phyloP scores from a whole-genome alignment of 1,140 invertebrate genomes.

The Sinonovacula constricta region DNA sequence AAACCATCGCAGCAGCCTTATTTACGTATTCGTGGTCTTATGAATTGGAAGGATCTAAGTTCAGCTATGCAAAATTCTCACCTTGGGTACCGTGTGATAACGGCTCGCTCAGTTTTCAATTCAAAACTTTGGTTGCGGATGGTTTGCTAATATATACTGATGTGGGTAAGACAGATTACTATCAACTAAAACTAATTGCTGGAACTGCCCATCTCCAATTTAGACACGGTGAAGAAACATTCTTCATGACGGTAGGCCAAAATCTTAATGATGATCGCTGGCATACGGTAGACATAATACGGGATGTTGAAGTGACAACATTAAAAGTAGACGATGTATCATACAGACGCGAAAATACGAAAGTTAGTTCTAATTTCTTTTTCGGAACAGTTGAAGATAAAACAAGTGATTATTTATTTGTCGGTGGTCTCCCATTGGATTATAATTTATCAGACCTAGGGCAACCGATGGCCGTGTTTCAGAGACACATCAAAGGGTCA shows the following conservation, averaged over 20 bases:
- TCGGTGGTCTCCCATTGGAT: slow-evolving; percentile 68
- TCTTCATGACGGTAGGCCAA: slow-evolving; percentile 87
- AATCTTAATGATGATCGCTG: slow-evolving; percentile 67
- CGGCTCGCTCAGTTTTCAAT: slow-evolving; percentile 90
- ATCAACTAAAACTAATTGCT: slow-evolving; percentile 95
- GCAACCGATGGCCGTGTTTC: slow-evolving; percentile 64
- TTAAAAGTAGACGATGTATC: slow-evolving; percentile 75
- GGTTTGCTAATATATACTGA: slow-evolving; percentile 95
- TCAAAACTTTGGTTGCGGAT: slow-evolving; percentile 94
- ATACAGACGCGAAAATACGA: slow-evolving; percentile 72
- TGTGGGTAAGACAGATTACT: slow-evolving; percentile 90
- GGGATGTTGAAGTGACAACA: slow-evolving; percentile 61
- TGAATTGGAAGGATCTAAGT: slow-evolving; percentile 86
- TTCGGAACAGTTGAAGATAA: slow-evolving; percentile 46
- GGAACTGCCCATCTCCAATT: slow-evolving; percentile 91
- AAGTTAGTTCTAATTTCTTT: slow-evolving; percentile 58
- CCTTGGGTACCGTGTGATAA: slow-evolving; percentile 94
- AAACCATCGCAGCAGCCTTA: too few relatives aligned
- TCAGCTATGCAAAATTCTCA: slow-evolving; percentile 91
- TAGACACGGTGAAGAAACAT: slow-evolving; percentile 79
- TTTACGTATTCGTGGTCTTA: too few relatives aligned
- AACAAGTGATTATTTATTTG: slow-evolving; percentile 63
- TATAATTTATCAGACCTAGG: slow-evolving; percentile 76
- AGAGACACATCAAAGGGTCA: slow-evolving; percentile 64
- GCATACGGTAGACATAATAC: slow-evolving; percentile 77